Conservation (phyloP, 2,888 invertebrate species). For the Mesoligia furuncula region DNA sequence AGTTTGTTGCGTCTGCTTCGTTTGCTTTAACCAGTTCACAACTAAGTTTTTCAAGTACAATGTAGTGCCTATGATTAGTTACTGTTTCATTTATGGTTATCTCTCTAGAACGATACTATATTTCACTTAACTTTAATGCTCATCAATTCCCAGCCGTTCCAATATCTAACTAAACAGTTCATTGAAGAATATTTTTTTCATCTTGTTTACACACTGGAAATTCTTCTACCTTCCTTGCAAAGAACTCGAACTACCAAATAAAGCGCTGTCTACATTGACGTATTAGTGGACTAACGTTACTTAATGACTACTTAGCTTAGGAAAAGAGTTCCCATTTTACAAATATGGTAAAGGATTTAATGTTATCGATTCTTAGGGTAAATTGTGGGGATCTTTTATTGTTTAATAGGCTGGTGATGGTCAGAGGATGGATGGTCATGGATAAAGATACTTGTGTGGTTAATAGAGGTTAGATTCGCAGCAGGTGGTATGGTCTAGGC, state of each 20-base stretch:
- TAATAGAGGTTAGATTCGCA: constrained; percentile 4
- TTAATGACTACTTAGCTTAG: constrained; percentile 72
- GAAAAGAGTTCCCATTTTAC: constrained; percentile 62
- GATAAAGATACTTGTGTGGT: not conserved
- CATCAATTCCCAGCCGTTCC: constrained; percentile 31
- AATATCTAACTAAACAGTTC: constrained; percentile 46
- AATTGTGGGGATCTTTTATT: constrained; percentile 48
- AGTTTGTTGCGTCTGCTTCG: not conserved
- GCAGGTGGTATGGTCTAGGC: constrained; percentile 31
- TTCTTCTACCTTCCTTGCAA: constrained; percentile 45
- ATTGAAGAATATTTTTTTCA: constrained; percentile 41
- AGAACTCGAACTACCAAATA: constrained; percentile 61
- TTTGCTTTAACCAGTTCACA: not conserved
- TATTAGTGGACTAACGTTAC: constrained; percentile 76
- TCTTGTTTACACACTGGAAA: constrained; percentile 43
- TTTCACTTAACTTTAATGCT: not conserved
- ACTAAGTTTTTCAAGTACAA: not conserved
- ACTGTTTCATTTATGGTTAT: not conserved
- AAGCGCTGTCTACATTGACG: constrained; percentile 70
- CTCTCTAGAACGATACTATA: not conserved
- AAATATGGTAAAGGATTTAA: constrained; percentile 56
- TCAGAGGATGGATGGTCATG: constrained; percentile 26
- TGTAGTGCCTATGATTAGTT: not conserved
- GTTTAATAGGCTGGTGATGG: constrained; percentile 44
- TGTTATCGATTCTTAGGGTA: constrained; percentile 53